These are phyloP conservation scores for Antennarius striatus DNA, from an alignment of 2,113 vertebrate genomes.

Conservation along the genomic window DNA sequence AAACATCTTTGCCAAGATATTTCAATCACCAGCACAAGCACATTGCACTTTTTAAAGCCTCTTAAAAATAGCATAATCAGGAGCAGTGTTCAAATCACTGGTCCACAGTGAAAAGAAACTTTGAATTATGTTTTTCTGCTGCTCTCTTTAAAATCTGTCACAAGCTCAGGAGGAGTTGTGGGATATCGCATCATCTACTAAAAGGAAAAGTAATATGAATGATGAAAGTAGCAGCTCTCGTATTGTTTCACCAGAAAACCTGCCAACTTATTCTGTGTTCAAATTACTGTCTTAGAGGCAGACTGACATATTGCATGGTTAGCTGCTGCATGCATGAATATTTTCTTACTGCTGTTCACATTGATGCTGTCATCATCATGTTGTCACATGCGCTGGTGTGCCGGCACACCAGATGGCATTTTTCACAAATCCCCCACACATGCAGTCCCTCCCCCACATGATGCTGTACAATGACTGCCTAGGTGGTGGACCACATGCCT, in stretches of 20 bases:
- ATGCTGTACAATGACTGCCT: slow-evolving; percentile 51
- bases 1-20: slow-evolving; percentile 34
- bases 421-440: slow-evolving; percentile 63
- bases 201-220: slow-evolving; percentile 49
- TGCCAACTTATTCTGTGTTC: slow-evolving; percentile 48
- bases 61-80: slow-evolving; percentile 39
- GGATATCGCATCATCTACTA: slow-evolving; percentile 48
- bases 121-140: slow-evolving; percentile 42
- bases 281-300: slow-evolving; percentile 49
- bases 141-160: slow-evolving; percentile 42
- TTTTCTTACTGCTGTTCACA: slow-evolving; percentile 39
- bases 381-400: slow-evolving; percentile 62
- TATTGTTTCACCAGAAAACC: slow-evolving; percentile 42
- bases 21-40: slow-evolving; percentile 31
- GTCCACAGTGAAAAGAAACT: slow-evolving; percentile 27
- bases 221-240: slow-evolving; percentile 44
- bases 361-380: slow-evolving; percentile 54
- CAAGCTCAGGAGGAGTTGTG: slow-evolving; percentile 42
- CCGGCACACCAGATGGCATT: slow-evolving; percentile 68
- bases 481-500: slow-evolving; percentile 45
- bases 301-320: slow-evolving; percentile 55
- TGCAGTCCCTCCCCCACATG: slow-evolving; percentile 41
- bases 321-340: slow-evolving; percentile 29
- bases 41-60: slow-evolving; percentile 38
- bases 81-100: slow-evolving; percentile 49